Evolutionary conservation across 1,140 invertebrate species (phyloP), one percentile per base, ranked within the genome.

Genomic region (Solenopsis invicta): DNA sequence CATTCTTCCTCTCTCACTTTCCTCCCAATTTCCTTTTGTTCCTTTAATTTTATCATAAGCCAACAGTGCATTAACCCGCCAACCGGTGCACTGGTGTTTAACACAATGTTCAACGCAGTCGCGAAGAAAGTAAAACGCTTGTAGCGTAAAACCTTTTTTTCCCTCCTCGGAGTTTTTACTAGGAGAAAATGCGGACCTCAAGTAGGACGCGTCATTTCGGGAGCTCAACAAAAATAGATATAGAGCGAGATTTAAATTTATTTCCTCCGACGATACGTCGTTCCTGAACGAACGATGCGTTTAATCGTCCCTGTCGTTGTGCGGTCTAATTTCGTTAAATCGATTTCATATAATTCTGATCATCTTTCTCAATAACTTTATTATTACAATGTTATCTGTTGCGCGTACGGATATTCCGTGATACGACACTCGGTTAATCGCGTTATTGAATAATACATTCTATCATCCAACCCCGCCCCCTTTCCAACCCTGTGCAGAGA

Each of bases 11-110:
- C 29, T 56, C 12, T 64, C 74, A 4, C 54, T 71, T 52, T 59
- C 50, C 81, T 62, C 48, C 82, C 21, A 78, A 76, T 78, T 85
- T 85, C 74, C 74, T 85, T 66, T 66, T 66, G 74, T 66, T 78
- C 59, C 54, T 76, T 75, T 71, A 62, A 87, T 77, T 76, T 87
- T 85, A 59, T 81, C 77, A 52, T 69, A 56, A 72, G 78, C 54
- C 77, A 62, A 62, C 80, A 48, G 69, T 84, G 80, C 80, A 84
- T 84, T 75, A 84, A 84, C 67, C 67, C 67, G 34, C 66, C 45
- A 62, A 81, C 64, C 66, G 34, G 21, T 13, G 66, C 67, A 2
- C 34, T 66, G 67, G 24, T 59, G 80, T 72, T 72, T 80, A 80
- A 78, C 76, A 54, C 66, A 16, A 21, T 72, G 37, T 69, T 69